phyloP scores from a whole-genome alignment of 2,113 vertebrate species.

The Grammomys surdaster region DNA sequence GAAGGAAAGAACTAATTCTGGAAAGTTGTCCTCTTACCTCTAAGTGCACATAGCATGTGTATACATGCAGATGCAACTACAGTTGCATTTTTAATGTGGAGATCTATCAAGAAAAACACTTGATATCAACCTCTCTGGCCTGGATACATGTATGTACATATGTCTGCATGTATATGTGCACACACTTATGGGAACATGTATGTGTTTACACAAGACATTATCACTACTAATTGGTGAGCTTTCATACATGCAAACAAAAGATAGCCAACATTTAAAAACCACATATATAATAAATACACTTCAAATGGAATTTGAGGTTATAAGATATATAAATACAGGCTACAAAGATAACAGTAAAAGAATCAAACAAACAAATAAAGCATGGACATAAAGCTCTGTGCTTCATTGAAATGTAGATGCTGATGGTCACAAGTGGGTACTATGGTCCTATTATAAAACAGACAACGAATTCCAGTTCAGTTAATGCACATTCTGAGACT shows the following conservation, averaged over 20 bases:
- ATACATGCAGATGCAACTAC: not conserved
- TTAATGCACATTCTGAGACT: not conserved
- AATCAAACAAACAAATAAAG: slow-evolving; percentile 74
- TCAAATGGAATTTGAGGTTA: slow-evolving; percentile 74
- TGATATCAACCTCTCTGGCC: not conserved
- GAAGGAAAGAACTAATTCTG: not conserved
- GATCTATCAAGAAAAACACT: not conserved
- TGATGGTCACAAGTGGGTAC: not conserved
- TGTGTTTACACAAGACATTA: not conserved
- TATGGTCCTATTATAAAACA: not conserved
- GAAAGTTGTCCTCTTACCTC: not conserved
- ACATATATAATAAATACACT: slow-evolving; percentile 71
- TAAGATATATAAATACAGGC: slow-evolving; percentile 74
- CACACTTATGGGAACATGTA: not conserved
- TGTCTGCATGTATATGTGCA: not conserved
- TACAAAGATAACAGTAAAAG: slow-evolving; percentile 78
- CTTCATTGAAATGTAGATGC: slow-evolving; percentile 1
- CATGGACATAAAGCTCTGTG: slow-evolving; percentile 71
- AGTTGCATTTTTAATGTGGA: not conserved
- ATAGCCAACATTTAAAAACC: slow-evolving; percentile 65
- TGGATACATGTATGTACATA: not conserved
- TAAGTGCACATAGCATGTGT: not conserved
- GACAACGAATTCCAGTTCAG: not conserved
- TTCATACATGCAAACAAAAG: slow-evolving; percentile 81
- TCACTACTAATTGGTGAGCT: slow-evolving; percentile 7